Evolutionary conservation across 2,113 vertebrate species (phyloP).

Genomic region (Microtus pennsylvanicus): DNA sequence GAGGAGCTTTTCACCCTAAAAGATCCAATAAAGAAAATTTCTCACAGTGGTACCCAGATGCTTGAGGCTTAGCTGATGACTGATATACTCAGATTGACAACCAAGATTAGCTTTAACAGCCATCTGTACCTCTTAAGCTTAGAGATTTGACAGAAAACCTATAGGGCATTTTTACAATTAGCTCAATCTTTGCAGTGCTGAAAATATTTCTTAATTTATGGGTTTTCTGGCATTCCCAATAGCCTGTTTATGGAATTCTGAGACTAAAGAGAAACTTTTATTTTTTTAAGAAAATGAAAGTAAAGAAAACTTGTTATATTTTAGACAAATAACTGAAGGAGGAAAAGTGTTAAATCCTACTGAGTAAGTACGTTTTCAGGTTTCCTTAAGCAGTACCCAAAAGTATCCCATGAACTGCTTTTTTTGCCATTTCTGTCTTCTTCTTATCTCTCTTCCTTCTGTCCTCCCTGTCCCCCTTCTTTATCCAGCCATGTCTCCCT

Average conservation of each 20-base stretch:
- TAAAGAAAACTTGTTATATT: not conserved
- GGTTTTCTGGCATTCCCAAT: not conserved
- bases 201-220: not conserved
- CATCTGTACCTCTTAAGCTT: not conserved
- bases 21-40: not conserved
- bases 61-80: not conserved
- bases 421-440: not conserved
- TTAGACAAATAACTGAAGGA: not conserved
- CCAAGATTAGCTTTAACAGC: not conserved
- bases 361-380: not conserved
- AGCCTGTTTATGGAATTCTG: not conserved
- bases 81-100: not conserved
- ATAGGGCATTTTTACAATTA: not conserved
- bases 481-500: accelerated
- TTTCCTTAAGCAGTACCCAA: not conserved
- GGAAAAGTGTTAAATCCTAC: not conserved
- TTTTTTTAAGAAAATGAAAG: not conserved
- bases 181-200: not conserved
- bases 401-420: not conserved
- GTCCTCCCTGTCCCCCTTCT: accelerated
- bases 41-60: not conserved
- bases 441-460: accelerated
- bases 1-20: not conserved
- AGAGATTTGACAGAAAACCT: not conserved
- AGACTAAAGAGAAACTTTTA: not conserved